Evolutionary conservation across 2,888 invertebrate species (phyloP), one percentile per base, ranked within the genome.

Genomic region (Dexiosoma caninum): DNA sequence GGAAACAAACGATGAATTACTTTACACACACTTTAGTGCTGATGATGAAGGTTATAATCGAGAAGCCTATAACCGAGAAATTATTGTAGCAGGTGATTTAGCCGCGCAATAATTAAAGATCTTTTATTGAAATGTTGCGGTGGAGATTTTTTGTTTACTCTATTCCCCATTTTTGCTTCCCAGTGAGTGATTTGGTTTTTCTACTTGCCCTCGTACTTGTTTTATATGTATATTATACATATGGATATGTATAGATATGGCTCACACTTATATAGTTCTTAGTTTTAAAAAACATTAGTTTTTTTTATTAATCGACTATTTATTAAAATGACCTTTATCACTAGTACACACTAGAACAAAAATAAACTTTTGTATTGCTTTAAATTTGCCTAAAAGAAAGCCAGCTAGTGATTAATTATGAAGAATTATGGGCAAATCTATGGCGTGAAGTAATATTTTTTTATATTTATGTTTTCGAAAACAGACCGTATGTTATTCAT

Each of bases 271-370:
- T n/a, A n/a, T n/a, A n/a, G n/a, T 21, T 66, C 14, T 49, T 32
- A 19, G 14, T 53, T 40, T 35, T 21, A 5, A 59, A n/a, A 49
- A 70, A 46, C 10, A 30, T 23, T 27, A 12, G n/a, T 42, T 57
- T 37, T 9, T 64, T 57, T 74, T 44, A 66, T 74, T 66, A 74
- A 74, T 37, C 55, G 64, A 44, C 14, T 37, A 37, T 74, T 64
- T 74, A 74, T 74, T 55, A 55, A 66, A 57, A 27, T 21, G 74
- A 27, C 74, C 64, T 64, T 37, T 16, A 14, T 10, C 23, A 44
- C 49, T 62, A 16, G 14, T 59, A 21, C 27, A 49, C 51, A 51
- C 16, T 23, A 59, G 14, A 19, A 9, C 2, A 40, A 23, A 23
- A 8, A 37, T 2, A 40, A 21, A 16, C 2, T 32, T 16, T 42